phyloP scores from a whole-genome alignment of 64 coral and sea anemone species.

The Actinia tenebrosa region DNA sequence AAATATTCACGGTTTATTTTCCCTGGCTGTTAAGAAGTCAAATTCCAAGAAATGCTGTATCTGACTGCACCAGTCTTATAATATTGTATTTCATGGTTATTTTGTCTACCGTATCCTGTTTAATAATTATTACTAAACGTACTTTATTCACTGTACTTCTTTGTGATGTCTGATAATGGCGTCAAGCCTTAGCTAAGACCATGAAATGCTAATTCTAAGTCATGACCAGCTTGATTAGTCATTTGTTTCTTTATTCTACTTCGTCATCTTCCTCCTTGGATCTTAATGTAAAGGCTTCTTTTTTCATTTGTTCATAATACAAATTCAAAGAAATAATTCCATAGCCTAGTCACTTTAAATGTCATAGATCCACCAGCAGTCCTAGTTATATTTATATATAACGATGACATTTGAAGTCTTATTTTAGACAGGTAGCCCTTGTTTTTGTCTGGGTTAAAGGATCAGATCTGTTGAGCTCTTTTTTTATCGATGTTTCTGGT shows the following conservation, averaged over 20 bases:
- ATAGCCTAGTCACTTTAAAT: too few species aligned
- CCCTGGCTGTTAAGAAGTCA: background rate
- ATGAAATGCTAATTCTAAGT: conserved; percentile 4
- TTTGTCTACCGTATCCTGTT: background rate
- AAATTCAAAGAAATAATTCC: too few species aligned
- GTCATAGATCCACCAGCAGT: too few species aligned
- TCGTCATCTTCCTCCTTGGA: background rate
- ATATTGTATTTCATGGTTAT: background rate
- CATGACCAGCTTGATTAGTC: background rate
- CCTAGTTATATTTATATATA: background rate
- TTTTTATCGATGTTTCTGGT: too few species aligned
- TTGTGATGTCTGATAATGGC: background rate
- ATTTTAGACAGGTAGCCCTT: background rate
- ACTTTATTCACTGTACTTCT: background rate
- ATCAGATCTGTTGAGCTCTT: background rate
- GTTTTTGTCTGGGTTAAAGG: background rate
- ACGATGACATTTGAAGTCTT: background rate
- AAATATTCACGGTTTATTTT: background rate
- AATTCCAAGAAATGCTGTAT: background rate
- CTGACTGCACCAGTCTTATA: background rate
- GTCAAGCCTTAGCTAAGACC: background rate
- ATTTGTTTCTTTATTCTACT: background rate
- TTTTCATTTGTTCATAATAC: too few species aligned
- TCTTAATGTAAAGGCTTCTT: background rate
- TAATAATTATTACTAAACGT: background rate